A percentile compares a stretch with the other conserved stretches of the same genome.
These are phyloP conservation scores for Monoplex corrugatus DNA, from an alignment of 2,888 invertebrate species.

Conservation along the genomic window DNA sequence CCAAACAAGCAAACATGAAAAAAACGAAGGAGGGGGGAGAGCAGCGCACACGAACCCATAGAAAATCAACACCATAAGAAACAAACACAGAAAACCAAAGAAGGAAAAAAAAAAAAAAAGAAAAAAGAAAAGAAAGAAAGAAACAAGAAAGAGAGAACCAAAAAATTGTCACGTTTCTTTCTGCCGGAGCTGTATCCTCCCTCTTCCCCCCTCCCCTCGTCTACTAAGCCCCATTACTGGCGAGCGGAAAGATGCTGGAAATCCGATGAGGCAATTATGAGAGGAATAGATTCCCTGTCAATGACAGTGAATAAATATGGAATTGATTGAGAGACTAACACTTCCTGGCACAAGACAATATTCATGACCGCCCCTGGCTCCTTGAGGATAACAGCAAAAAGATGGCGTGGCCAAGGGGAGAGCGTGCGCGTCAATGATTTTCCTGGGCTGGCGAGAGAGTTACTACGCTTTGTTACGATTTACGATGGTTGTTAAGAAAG, in stretches of 20 bases:
- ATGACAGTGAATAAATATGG: slow-evolving; percentile 26
- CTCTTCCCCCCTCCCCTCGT: too few species aligned
- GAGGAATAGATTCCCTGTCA: slow-evolving; percentile 23
- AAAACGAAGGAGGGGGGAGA: too few species aligned
- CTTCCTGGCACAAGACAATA: neutral
- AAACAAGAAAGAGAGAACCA: neutral
- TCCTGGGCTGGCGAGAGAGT: neutral
- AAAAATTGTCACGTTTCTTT: neutral
- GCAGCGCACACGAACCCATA: too few species aligned
- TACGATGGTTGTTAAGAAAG: neutral
- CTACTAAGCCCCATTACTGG: slow-evolving; percentile 6
- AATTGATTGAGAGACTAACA: slow-evolving; percentile 25
- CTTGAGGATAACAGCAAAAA: slow-evolving; percentile 3
- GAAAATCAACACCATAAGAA: too few species aligned
- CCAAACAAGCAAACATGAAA: too few species aligned
- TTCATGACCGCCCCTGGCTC: slow-evolving; percentile 21
- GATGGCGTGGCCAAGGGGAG: neutral
- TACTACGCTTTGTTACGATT: neutral
- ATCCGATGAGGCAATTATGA: slow-evolving; percentile 17
- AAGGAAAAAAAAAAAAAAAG: neutral
- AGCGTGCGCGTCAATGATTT: neutral
- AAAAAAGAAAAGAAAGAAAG: neutral
- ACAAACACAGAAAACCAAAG: neutral
- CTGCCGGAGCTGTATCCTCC: neutral
- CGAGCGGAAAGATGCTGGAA: neutral